Conservation (phyloP, 2,888 invertebrate species). For the Drosophila picticornis region DNA sequence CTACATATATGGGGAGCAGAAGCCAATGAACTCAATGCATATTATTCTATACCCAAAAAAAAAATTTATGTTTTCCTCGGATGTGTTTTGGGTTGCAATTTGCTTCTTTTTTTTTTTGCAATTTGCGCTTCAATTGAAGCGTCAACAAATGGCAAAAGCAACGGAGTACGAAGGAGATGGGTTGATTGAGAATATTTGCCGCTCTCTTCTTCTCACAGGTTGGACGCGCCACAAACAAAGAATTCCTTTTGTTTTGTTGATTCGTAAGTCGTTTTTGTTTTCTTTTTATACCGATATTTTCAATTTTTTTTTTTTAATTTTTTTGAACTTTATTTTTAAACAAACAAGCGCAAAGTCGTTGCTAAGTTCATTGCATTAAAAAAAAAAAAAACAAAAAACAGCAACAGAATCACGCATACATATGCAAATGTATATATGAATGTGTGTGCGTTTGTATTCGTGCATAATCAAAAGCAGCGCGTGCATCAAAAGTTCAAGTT, state of each 20-base stretch:
- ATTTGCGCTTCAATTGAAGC: conserved; percentile 72
- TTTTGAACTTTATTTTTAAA: conserved; percentile 67
- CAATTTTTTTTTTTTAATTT: conserved; percentile 18
- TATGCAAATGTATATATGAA: conserved; percentile 8
- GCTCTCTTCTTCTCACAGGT: conserved; percentile 59
- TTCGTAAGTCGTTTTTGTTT: conserved; percentile 26
- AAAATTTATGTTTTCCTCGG: conserved; percentile 24
- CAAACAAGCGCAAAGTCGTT: conserved; percentile 73
- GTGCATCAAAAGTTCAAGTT: conserved; percentile 63
- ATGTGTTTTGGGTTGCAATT: conserved; percentile 47
- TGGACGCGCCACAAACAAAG: conserved; percentile 73
- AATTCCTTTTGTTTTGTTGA: conserved; percentile 72
- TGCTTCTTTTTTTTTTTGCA: conserved; percentile 40
- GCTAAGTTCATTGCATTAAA: conserved; percentile 78
- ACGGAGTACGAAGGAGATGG: neutral
- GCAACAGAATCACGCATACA: conserved; percentile 36
- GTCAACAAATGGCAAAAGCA: conserved; percentile 22
- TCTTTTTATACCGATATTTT: conserved; percentile 17
- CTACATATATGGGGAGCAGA: conserved; percentile 31
- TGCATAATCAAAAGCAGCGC: conserved; percentile 46
- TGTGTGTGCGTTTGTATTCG: conserved; percentile 3
- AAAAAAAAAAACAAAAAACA: conserved; percentile 49
- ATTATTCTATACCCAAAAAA: conserved; percentile 45
- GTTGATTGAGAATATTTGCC: conserved; percentile 7
- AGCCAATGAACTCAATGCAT: conserved; percentile 72